Base-by-base conservation (phyloP, 2,797 vertebrate species). In the Heteromormyrus szaboi region DNA sequence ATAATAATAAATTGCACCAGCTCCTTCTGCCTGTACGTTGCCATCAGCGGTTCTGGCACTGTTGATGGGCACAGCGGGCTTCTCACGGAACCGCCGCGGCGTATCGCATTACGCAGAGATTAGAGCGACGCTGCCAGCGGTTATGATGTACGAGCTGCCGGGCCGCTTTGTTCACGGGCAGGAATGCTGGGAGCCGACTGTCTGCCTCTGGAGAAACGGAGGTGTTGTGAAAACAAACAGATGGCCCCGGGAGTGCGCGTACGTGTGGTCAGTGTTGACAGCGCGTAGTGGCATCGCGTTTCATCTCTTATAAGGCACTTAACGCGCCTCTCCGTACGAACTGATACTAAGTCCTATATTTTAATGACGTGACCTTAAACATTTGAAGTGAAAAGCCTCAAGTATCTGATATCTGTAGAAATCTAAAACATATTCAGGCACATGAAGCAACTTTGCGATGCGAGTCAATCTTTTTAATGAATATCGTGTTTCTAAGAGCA, bases 161-260 rank as follows among this genome's bases (percentile, higher is more conserved):
- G 59, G 59, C 19, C 44, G 56, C 86, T 65, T 65, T 87, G 56
- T 87, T 87, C 59, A 12, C 86, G 37, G 19, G 56, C 59, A 68
- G 37, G 41, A 65, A 48, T 65, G 85, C 53, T 59, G 33, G 53
- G 53, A 59, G 85, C 29, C 29, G 85, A 41, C 85, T 59, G 85
- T 86, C 53, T 86, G 86, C 56, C 41, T 87, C 37, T 68, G 59
- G 72, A 44, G 29, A 3, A 48, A 88, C 51, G 88, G 33, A 88
- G 88, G 88, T 81, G 87, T 76, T 53, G 48, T 88, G 50, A 88
- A 88, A 88, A 88, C 88, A 88, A 88, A 88, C 68, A 88, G 68
- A 81, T n/a, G 72, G 72, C 72, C 51, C 33, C 48, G 25, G 76
- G 29, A 56, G 76, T 59, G 68, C 48, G 46, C 25, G 46, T 76